These are phyloP conservation scores for Brachionus asplanchnoidis DNA, from an alignment of 1,140 invertebrate species.

Conservation along the genomic window DNA sequence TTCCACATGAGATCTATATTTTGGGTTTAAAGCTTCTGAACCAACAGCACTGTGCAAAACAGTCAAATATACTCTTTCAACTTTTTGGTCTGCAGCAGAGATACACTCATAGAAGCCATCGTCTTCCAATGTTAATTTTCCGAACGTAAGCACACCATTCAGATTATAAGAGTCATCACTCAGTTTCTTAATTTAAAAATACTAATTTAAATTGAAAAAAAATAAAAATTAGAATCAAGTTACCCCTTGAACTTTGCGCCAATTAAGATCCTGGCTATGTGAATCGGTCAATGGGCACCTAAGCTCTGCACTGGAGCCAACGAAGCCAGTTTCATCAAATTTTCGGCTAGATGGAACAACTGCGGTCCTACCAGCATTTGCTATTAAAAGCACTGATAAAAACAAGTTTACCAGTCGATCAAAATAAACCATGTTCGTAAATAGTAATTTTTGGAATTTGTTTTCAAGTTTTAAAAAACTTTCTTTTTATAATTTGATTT, in stretches of 20 bases:
- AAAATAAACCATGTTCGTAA: neutral
- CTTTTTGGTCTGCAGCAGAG: neutral
- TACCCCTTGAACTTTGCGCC: neutral
- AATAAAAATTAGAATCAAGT: neutral
- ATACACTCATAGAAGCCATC: slow-evolving; percentile 7
- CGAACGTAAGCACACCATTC: neutral
- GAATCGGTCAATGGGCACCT: neutral
- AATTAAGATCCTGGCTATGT: neutral
- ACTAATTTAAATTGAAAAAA: neutral
- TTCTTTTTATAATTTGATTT: neutral
- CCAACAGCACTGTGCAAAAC: neutral
- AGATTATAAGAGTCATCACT: neutral
- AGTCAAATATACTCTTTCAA: neutral
- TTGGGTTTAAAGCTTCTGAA: neutral
- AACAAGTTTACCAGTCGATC: neutral
- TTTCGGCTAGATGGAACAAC: neutral
- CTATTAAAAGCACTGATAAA: neutral
- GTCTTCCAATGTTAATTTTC: neutral
- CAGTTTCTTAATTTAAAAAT: neutral
- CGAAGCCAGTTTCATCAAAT: neutral
- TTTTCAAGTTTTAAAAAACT: neutral
- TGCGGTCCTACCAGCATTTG: neutral
- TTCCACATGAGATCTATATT: neutral
- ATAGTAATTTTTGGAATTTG: neutral
- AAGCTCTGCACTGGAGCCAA: neutral